Conservation (phyloP, 2,888 invertebrate genomes). For the Embidobia sp. region DNA sequence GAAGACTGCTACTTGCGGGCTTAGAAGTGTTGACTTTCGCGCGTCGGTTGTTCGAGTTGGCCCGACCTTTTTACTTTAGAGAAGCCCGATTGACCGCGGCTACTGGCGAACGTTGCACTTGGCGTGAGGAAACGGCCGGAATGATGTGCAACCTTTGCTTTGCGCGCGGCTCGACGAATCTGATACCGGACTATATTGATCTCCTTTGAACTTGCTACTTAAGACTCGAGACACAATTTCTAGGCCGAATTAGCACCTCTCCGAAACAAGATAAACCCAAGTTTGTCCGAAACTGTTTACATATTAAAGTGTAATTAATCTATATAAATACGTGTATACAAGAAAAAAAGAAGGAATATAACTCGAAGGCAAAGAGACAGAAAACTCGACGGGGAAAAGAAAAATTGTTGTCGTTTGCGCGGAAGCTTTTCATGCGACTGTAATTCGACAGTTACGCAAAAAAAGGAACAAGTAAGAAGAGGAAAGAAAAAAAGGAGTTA, state of each 20-base stretch:
- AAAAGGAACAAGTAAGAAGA: neutral
- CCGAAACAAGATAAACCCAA: constrained; percentile 51
- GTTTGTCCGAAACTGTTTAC: constrained; percentile 50
- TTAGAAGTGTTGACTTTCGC: constrained; percentile 61
- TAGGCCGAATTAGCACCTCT: constrained; percentile 68
- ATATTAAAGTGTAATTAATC: constrained; percentile 55
- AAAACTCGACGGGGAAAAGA: constrained; percentile 2
- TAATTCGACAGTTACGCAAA: constrained; percentile 68
- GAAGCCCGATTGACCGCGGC: too few species aligned
- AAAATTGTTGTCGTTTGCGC: constrained; percentile 51
- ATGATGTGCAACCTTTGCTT: too few species aligned
- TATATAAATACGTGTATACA: constrained; percentile 54
- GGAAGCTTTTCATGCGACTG: constrained; percentile 63
- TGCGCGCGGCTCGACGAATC: constrained; percentile 51
- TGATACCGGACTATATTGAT: constrained; percentile 63
- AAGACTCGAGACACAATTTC: constrained; percentile 69
- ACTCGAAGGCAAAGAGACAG: constrained; percentile 21
- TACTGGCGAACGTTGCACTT: too few species aligned
- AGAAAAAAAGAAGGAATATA: too few species aligned
- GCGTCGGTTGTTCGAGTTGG: constrained; percentile 53
- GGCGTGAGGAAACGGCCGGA: too few species aligned
- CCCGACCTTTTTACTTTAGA: constrained; percentile 23
- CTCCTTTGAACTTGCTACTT: constrained; percentile 69
- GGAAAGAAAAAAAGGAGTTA: neutral
- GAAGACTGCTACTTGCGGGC: constrained; percentile 60